Conservation (phyloP, 2,113 vertebrate species). For the Bufo gargarizans region DNA sequence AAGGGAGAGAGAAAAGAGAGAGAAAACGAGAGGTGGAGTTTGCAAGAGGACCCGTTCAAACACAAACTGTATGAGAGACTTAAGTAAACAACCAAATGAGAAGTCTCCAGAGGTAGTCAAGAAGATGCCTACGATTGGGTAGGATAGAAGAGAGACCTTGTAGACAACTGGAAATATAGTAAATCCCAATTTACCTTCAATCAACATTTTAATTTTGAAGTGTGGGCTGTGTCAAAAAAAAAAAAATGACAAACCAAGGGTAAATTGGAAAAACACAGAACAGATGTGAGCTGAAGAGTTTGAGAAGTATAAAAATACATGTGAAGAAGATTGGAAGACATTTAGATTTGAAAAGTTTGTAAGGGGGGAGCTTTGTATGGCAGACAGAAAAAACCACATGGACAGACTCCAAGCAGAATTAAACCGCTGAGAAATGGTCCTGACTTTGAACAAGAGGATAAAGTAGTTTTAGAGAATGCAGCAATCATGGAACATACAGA, state of each 20-base stretch:
- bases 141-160: not conserved
- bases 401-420: not conserved
- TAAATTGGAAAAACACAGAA: not conserved
- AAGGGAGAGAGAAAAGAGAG: constrained; percentile 49
- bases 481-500: not conserved
- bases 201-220: not conserved
- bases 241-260: not conserved
- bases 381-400: constrained; percentile 36
- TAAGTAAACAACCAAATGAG: not conserved
- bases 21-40: not conserved
- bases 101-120: not conserved
- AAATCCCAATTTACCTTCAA: not conserved
- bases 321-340: constrained; percentile 9
- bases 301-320: constrained; percentile 18
- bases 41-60: not conserved
- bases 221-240: not conserved
- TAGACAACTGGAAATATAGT: not conserved
- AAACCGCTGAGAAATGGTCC: constrained; percentile 30
- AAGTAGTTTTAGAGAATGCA: not conserved
- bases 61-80: not conserved
- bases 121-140: not conserved
- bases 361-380: not conserved
- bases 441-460: constrained; percentile 12
- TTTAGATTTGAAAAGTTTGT: not conserved
- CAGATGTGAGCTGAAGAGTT: not conserved